Percentiles rank a stretch among this genome's conserved stretches.
phyloP scores from a whole-genome alignment of 2,797 vertebrate species.

The Meda fulgida region DNA sequence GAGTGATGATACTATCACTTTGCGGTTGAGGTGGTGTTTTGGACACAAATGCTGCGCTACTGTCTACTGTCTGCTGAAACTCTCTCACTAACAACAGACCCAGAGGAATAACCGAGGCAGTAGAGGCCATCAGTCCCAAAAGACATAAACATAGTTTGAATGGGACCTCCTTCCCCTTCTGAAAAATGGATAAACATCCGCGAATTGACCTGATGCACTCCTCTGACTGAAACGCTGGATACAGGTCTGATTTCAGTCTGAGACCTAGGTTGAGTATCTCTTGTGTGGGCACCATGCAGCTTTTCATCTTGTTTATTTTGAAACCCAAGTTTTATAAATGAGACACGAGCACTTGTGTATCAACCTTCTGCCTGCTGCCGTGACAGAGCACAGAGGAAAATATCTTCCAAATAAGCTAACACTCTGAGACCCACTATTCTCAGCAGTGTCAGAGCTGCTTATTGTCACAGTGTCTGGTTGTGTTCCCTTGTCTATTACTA shows the following conservation, averaged over 20 bases:
- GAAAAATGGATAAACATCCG: neutral
- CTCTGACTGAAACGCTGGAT: neutral
- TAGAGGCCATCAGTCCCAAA: neutral
- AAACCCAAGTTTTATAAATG: no score
- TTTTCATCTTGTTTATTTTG: no score
- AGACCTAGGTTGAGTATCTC: neutral
- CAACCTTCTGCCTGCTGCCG: no score
- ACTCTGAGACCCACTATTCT: no score
- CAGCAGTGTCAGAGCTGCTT: no score
- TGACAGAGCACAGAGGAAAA: no score
- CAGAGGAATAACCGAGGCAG: neutral
- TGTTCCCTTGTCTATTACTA: no score
- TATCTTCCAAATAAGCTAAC: no score
- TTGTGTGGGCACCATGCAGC: neutral
- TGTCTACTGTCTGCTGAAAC: neutral
- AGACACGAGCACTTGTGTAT: no score
- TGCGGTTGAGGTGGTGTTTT: neutral
- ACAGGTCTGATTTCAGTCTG: neutral
- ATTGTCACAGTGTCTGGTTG: no score
- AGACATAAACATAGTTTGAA: neutral
- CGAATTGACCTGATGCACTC: neutral
- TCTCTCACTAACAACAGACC: neutral
- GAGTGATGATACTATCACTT: neutral
- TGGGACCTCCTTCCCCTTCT: neutral
- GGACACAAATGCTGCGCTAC: neutral